phyloP scores from a whole-genome alignment of 2,888 invertebrate species.

The Drosophila paranaensis region DNA sequence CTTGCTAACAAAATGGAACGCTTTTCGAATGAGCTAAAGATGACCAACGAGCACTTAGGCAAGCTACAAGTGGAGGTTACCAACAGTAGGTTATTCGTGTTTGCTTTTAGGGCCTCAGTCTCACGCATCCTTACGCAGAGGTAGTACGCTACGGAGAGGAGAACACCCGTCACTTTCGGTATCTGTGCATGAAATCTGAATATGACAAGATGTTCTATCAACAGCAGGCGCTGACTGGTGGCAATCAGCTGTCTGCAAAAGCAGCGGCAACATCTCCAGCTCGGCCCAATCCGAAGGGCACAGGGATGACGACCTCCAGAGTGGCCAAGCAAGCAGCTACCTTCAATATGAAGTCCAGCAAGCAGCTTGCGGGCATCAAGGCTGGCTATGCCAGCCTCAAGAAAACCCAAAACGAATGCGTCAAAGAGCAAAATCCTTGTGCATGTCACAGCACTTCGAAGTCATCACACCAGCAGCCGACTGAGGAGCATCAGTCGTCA shows the following conservation, averaged over 20 bases:
- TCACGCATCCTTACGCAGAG: conserved; percentile 57
- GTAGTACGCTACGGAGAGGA: conserved; percentile 83
- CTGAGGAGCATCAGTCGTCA: conserved; percentile 52
- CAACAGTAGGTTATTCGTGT: conserved; percentile 70
- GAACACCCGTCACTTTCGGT: conserved; percentile 83
- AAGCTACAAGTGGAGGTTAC: conserved; percentile 75
- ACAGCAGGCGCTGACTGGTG: conserved; percentile 74
- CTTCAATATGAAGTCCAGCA: conserved; percentile 31
- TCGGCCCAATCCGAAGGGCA: conserved; percentile 10
- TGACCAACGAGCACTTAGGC: conserved; percentile 68
- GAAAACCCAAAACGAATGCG: conserved; percentile 16
- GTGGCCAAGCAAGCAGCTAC: conserved; percentile 33
- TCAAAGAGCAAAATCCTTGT: conserved; percentile 50
- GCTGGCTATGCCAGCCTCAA: conserved; percentile 7
- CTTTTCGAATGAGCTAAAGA: conserved; percentile 71
- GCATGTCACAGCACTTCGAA: conserved; percentile 58
- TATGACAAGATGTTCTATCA: conserved; percentile 84
- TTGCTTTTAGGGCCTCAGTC: not conserved
- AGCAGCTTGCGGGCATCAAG: conserved; percentile 34
- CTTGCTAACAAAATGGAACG: conserved; percentile 76
- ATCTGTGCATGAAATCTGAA: conserved; percentile 84
- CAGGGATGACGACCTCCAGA: conserved; percentile 7
- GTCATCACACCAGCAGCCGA: conserved; percentile 26
- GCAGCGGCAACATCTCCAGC: conserved; percentile 18
- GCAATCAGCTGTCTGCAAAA: conserved; percentile 39